phyloP scores from a whole-genome alignment of 2,888 invertebrate genomes.

The Pristionchus arcanus region DNA sequence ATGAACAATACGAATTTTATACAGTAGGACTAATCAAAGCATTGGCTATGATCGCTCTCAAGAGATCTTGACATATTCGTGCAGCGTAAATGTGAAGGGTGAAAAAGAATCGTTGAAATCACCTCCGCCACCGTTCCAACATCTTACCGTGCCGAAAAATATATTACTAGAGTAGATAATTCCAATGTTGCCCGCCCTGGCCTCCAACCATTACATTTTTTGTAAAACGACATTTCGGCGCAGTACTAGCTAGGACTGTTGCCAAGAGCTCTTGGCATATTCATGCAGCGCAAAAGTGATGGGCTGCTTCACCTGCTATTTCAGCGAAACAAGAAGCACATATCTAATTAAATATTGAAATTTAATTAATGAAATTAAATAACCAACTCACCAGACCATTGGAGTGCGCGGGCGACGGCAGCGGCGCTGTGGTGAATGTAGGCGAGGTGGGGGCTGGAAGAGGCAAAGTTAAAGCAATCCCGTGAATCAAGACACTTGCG shows the following conservation, averaged over 20 bases:
- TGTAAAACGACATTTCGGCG: no score
- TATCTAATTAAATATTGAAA: neutral
- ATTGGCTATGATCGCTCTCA: neutral
- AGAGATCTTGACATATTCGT: neutral
- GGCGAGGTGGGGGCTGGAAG: neutral
- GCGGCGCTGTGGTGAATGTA: neutral
- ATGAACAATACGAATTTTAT: no score
- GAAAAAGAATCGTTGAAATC: no score
- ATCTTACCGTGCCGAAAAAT: no score
- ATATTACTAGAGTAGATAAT: no score
- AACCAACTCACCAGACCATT: constrained; percentile 20
- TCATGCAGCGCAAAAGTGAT: neutral
- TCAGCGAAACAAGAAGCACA: neutral
- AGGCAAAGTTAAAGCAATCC: no score
- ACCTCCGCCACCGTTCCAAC: no score
- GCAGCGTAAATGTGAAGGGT: neutral
- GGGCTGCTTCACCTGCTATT: neutral
- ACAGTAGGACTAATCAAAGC: no score
- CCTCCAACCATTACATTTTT: no score
- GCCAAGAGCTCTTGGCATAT: neutral
- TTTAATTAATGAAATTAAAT: neutral
- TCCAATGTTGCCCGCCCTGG: no score
- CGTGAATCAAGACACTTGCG: no score
- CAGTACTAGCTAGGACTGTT: no score
- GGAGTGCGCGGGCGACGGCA: neutral